A percentile compares a stretch with the other conserved stretches of the same genome.
phyloP scores from a whole-genome alignment of 1,140 invertebrate species.

The Ostrea denselamellosa region DNA sequence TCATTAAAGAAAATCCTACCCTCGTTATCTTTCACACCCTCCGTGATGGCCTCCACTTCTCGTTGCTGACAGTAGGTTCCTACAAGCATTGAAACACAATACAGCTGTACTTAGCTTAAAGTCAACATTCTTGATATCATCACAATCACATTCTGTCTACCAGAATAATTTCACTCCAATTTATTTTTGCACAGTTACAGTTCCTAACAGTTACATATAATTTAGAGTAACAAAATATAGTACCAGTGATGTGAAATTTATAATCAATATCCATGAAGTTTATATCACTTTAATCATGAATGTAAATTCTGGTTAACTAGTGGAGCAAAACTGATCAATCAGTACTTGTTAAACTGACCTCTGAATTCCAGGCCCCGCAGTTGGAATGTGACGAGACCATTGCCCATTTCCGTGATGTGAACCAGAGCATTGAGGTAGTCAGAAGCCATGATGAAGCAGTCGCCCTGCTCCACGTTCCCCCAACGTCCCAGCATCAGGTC shows the following conservation, averaged over 20 bases:
- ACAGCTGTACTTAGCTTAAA: not conserved
- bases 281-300: too few relatives aligned
- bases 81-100: slow-evolving; percentile 55
- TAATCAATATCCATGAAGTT: too few relatives aligned
- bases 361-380: slow-evolving; percentile 97
- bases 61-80: slow-evolving; percentile 97
- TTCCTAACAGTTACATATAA: too few relatives aligned
- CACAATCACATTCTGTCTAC: too few relatives aligned
- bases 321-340: too few relatives aligned
- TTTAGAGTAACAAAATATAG: too few relatives aligned
- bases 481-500: slow-evolving; percentile 91
- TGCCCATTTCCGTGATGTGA: slow-evolving; percentile 98
- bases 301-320: too few relatives aligned
- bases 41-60: slow-evolving; percentile 91
- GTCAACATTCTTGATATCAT: not conserved
- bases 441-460: slow-evolving; percentile 98
- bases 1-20: slow-evolving; percentile 79
- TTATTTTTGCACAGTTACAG: too few relatives aligned
- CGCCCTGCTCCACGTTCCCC: slow-evolving; percentile 95
- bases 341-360: slow-evolving; percentile 80
- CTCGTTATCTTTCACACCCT: slow-evolving; percentile 96
- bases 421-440: slow-evolving; percentile 99
- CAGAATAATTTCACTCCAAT: too few relatives aligned
- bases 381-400: slow-evolving; percentile 99
- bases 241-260: too few relatives aligned